Evolutionary conservation across 1,140 invertebrate genomes (phyloP), one percentile per base, ranked within the genome.

Genomic region (Megalopta genalis): DNA sequence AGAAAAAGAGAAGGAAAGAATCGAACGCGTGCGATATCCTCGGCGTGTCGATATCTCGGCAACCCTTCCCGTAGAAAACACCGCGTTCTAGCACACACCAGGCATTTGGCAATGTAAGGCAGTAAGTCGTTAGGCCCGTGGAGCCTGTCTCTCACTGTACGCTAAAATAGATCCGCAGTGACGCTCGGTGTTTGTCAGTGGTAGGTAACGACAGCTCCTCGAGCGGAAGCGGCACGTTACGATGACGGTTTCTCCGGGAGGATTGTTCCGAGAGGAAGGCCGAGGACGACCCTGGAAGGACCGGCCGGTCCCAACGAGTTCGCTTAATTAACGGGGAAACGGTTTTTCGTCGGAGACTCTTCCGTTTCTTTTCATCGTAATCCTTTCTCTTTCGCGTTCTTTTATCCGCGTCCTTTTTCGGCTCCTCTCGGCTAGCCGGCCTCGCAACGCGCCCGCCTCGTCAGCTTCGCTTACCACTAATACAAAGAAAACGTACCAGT

Each of bases 21-120:
- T 49, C 10, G 12, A 46, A 46, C 42, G 9, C 42, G 42, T 46
- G 42, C 9, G 42, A 12, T 8, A 42, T 46, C 42, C 42, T 46
- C 42, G 42, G 42, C 42, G 42, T n/a, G n/a, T 46, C 42, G 42
- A 46, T 46, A 12, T 46, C 42, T n/a, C 27, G 39, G 5, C 6
- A 18, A 32, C 52, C 16, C 21, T 60, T 46, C 14, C 25, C 18
- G 10, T 12, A 5, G 32, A 49, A 32, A 32, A 52, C 25, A 9
- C n/a, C 23, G 70, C 25, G 49, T 42, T n/a, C 52, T 66, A 81
- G 49, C 49, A 21, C 49, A 81, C 49, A 69, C 74, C 86, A 89
- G 73, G 79, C 83, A 87, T 90, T 90, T 90, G 90, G 90, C 90
- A 91, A 90, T 90, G 76, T 86, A 88, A 90, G 89, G 89, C 89